Base-by-base conservation (phyloP, 2,797 vertebrate genomes). In the Benthosema pterotum region DNA sequence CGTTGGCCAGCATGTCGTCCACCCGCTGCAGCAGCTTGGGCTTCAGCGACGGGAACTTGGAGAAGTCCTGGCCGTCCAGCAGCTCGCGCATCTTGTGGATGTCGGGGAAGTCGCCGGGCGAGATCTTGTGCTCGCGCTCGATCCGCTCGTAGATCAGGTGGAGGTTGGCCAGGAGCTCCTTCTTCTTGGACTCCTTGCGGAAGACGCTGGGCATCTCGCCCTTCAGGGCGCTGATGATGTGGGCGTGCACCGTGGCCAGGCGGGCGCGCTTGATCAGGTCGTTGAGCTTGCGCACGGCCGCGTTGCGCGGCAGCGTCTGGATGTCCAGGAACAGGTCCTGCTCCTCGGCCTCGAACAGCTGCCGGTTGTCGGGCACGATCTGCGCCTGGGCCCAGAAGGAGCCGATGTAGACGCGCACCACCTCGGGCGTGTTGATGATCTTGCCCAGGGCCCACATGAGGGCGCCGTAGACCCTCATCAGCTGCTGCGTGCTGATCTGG, bases 391-490 rank as follows among this genome's bases (percentile, higher is more conserved):
- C 32, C 32, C 32, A 38, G 32, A 38, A 38, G 7, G 32, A 38
- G 32, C 32, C 32, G 32, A 38, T 90, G 71, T 95, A 95, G 81
- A 95, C 94, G 0, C 94, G 71, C 80, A 95, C 91, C 58, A 94
- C 93, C 32, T 38, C 32, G 32, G 32, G 32, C 32, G 94, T 94
- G 81, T 95, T 94, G 74, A 94, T 91, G 0, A 95, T 95, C 87
- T 94, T 95, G 8, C 94, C 94, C 48, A 95, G 83, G 17, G 94
- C 94, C 93, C 94, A 94, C 94, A 95, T 95, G 80, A 95, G 93
- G 25, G 94, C 93, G 14, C 94, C 94, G 0, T 95, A 95, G 1
- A 95, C 94, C 0, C 94, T 76, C 94, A 95, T 95, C 52, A 95
- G 87, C 88, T 95, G 94, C 79, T 95, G 94, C 4, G 94, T 95